These are phyloP conservation scores for Ovis aries DNA, from an alignment of 2,113 vertebrate genomes.

Conservation along the genomic window ARS-UI_Ramb_v3.0 NC_056071.1:15319501-15320000, in stretches of 20 bases:
- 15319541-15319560: neutral
- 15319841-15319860: neutral
- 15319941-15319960: neutral
- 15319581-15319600: neutral
- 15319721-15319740: neutral
- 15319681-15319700: neutral
- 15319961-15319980: neutral
- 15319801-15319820: neutral
- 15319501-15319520: neutral
- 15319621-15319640: neutral
- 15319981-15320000: neutral
- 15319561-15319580: neutral
- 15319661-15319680: neutral
- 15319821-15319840: neutral
- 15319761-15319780: neutral
- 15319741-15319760: neutral
- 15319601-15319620: neutral
- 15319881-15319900: neutral
- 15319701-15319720: constrained; percentile 7
- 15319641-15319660: neutral
- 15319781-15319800: neutral
- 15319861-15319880: neutral
- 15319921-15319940: neutral
- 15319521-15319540: neutral
- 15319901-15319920: neutral